phyloP scores from a whole-genome alignment of 2,113 vertebrate species.

The Dromaius novaehollandiae region DNA sequence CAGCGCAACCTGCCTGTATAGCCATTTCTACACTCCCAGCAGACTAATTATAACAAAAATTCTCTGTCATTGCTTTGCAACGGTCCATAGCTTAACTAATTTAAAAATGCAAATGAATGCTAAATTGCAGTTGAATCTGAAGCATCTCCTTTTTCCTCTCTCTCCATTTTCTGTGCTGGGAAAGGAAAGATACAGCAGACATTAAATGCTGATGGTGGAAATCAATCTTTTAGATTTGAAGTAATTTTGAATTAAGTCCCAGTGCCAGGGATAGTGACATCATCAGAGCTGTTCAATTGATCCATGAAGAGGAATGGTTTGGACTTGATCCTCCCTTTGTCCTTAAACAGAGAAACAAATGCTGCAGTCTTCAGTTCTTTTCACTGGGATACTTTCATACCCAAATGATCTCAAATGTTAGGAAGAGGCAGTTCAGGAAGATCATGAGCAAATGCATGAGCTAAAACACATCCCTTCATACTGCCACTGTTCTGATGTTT shows the following conservation, averaged over 20 bases:
- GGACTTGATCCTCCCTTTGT: constrained; percentile 31
- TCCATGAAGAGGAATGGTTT: constrained; percentile 16
- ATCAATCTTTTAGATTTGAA: constrained; percentile 53
- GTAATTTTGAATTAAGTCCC: constrained; percentile 51
- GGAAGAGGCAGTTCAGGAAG: not conserved
- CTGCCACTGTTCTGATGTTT: not conserved
- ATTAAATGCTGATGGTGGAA: constrained; percentile 57
- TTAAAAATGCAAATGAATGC: constrained; percentile 82
- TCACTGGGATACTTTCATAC: not conserved
- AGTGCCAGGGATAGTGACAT: constrained; percentile 54
- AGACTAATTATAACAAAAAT: constrained; percentile 77
- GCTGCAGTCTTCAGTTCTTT: constrained; percentile 11
- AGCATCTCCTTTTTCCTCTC: not conserved
- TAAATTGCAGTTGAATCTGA: constrained; percentile 69
- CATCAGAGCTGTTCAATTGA: constrained; percentile 32
- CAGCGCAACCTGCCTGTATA: not conserved
- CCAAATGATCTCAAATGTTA: not conserved
- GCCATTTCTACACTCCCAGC: constrained; percentile 39
- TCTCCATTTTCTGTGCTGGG: not conserved
- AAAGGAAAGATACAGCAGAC: constrained; percentile 38
- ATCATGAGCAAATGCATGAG: not conserved
- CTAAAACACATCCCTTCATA: not conserved
- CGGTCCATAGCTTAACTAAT: constrained; percentile 76
- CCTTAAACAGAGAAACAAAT: not conserved
- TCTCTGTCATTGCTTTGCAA: constrained; percentile 77